These are phyloP conservation scores for Panzeria rudis DNA, from an alignment of 2,888 invertebrate species.

Conservation along the genomic window DNA sequence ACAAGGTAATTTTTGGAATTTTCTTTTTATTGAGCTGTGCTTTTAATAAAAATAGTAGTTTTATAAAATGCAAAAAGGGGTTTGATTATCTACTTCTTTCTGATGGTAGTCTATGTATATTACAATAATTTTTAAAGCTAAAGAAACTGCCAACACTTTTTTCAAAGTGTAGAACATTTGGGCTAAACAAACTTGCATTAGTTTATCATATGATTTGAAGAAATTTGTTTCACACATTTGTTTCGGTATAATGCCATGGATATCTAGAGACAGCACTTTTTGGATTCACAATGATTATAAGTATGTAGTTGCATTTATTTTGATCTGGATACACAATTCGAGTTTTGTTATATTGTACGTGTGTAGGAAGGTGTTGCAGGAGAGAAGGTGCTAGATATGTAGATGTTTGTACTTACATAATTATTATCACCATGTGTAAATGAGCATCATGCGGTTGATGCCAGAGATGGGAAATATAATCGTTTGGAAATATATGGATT, in stretches of 20 bases:
- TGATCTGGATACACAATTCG: not conserved
- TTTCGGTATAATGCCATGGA: not conserved
- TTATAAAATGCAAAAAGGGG: too few relatives aligned
- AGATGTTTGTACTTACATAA: conserved; percentile 47
- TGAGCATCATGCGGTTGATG: not conserved
- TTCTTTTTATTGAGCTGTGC: too few relatives aligned
- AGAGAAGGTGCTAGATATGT: conserved; percentile 17
- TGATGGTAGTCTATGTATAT: too few relatives aligned
- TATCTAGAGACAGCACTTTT: not conserved
- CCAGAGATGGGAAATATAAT: not conserved
- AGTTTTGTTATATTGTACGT: conserved; percentile 6
- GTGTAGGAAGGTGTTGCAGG: conserved; percentile 22
- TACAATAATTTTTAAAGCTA: too few relatives aligned
- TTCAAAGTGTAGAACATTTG: conserved; percentile 39
- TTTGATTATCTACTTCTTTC: too few relatives aligned
- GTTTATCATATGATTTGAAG: conserved; percentile 36
- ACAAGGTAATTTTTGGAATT: too few relatives aligned
- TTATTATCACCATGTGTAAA: conserved; percentile 15
- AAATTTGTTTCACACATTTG: conserved; percentile 23
- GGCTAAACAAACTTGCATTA: conserved; percentile 55
- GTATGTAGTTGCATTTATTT: conserved; percentile 15
- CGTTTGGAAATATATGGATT: too few relatives aligned
- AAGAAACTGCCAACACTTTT: not conserved
- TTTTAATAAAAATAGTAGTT: too few relatives aligned
- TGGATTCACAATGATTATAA: conserved; percentile 17